These are phyloP conservation scores for Pygoscelis adeliae DNA, from an alignment of 2,113 vertebrate genomes.

Conservation along the genomic window DNA sequence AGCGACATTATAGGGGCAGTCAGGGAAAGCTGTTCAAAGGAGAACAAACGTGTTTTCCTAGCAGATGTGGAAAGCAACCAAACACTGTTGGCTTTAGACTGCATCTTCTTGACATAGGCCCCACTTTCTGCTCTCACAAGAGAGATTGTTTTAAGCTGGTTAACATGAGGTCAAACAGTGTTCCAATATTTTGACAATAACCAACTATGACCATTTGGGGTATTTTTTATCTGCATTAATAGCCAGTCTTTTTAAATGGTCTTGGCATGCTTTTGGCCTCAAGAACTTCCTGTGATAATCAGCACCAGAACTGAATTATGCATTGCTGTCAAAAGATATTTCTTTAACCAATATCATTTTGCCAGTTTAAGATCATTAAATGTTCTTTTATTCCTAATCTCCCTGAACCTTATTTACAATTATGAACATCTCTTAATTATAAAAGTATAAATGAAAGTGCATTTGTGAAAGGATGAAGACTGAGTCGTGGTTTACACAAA, in stretches of 20 bases:
- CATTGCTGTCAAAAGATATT: not conserved
- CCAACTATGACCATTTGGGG: not conserved
- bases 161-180: not conserved
- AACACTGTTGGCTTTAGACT: not conserved
- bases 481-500: not conserved
- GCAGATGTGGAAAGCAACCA: not conserved
- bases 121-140: not conserved
- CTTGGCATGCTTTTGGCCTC: not conserved
- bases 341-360: not conserved
- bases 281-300: constrained; percentile 22
- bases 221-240: constrained; percentile 11
- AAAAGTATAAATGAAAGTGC: not conserved
- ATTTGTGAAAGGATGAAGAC: not conserved
- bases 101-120: not conserved
- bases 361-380: not conserved
- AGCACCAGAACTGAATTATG: constrained; percentile 2
- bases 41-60: not conserved
- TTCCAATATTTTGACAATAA: not conserved
- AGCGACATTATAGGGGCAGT: fast-evolving
- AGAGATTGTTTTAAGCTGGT: not conserved
- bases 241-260: not conserved
- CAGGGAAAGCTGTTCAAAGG: not conserved
- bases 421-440: not conserved
- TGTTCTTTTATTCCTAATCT: not conserved
- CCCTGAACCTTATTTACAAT: not conserved